Percentiles rank a stretch among this genome's conserved stretches.
These are phyloP conservation scores for Drosophila differens DNA, from an alignment of 2,888 invertebrate species.

Conservation along the genomic window DNA sequence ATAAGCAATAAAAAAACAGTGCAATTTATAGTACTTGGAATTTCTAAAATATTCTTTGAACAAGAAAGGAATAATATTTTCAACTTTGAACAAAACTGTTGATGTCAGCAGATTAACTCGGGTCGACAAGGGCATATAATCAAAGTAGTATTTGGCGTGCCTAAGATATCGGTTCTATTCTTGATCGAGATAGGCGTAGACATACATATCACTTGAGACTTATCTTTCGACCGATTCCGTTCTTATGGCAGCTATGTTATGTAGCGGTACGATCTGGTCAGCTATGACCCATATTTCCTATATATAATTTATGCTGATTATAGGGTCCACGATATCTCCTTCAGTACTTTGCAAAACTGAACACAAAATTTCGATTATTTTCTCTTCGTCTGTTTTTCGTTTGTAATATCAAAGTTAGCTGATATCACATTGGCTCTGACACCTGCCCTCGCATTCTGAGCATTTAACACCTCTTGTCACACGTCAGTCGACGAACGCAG, in stretches of 20 bases:
- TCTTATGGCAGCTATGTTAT: background rate
- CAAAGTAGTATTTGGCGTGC: background rate
- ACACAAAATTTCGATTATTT: slow-evolving; percentile 4
- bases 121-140: background rate
- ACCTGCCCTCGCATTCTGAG: slow-evolving; percentile 47
- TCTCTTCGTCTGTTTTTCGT: background rate
- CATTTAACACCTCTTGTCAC: slow-evolving; percentile 55
- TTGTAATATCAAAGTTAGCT: slow-evolving; percentile 20
- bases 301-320: background rate
- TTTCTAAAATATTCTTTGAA: background rate
- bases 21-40: background rate
- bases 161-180: background rate
- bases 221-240: background rate
- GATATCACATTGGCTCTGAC: slow-evolving; percentile 29
- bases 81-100: background rate
- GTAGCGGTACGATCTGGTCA: background rate
- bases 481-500: slow-evolving; percentile 52
- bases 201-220: background rate
- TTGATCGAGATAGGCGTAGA: background rate
- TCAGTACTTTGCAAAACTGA: background rate
- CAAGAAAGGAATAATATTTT: background rate
- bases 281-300: background rate
- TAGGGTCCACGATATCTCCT: background rate
- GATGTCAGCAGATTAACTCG: background rate
- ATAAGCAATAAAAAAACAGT: background rate